A percentile compares a stretch with the other conserved stretches of the same genome.
These are phyloP conservation scores for Oscheius sp. DNA, from an alignment of 2,888 invertebrate species.

Conservation along the genomic window DNA sequence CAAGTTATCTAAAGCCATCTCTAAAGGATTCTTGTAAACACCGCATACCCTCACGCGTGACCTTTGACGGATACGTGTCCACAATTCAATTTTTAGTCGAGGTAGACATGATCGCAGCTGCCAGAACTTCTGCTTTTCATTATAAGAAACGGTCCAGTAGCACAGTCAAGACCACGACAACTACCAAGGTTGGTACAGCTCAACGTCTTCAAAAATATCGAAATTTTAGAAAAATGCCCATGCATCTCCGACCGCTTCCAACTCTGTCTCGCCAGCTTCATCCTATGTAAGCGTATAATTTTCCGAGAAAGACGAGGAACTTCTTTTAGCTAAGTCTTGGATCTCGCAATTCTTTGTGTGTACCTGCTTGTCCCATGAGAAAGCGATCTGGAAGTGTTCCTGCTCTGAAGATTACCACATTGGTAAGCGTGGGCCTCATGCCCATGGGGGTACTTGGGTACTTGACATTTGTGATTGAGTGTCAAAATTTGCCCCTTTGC, in stretches of 20 bases:
- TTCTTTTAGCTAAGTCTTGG: background rate
- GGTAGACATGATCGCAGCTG: slow-evolving; percentile 59
- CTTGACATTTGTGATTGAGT: too few species aligned
- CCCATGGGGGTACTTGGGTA: too few species aligned
- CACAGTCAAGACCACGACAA: background rate
- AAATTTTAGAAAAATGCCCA: background rate
- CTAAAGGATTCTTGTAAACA: slow-evolving; percentile 19
- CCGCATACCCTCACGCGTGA: background rate
- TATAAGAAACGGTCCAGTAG: slow-evolving; percentile 45
- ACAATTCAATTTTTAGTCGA: slow-evolving; percentile 42
- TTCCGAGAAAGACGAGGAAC: background rate
- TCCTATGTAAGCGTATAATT: background rate
- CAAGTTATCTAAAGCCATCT: slow-evolving; percentile 31
- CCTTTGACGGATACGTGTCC: background rate
- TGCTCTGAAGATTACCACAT: slow-evolving; percentile 54
- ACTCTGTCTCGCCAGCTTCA: slow-evolving; percentile 6
- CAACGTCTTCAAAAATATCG: background rate
- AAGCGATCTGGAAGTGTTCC: slow-evolving; percentile 59
- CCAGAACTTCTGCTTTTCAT: slow-evolving; percentile 44
- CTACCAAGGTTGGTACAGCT: slow-evolving; percentile 20
- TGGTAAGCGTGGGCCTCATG: slow-evolving; percentile 39
- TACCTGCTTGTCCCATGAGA: slow-evolving; percentile 47
- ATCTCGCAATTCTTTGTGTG: slow-evolving; percentile 43
- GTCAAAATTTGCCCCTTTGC: background rate
- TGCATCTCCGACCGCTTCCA: slow-evolving; percentile 1